Evolutionary conservation across 2,888 invertebrate species (phyloP), one percentile per base, ranked within the genome.

Genomic region (Epinotia ramella): DNA sequence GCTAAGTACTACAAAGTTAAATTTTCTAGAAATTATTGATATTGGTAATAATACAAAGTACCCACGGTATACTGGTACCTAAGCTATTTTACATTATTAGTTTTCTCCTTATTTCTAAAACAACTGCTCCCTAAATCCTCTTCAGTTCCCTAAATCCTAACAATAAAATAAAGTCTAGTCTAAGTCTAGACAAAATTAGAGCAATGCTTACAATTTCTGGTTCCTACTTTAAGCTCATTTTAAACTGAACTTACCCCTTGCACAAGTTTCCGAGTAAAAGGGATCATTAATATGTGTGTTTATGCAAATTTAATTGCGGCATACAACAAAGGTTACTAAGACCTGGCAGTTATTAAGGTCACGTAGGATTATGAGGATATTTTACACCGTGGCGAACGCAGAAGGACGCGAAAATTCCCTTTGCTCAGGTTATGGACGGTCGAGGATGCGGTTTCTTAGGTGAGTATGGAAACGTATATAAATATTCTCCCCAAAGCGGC

Each of bases 281-380:
- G 75, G 60, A 70, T 20, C 65, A 75, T 75, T 75, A 74, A 75
- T 75, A 71, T 66, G 65, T 75, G 74, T 75, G 75, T 75, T 75
- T 75, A 75, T 75, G 75, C 59, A 71, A 75, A 75, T 75, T 75
- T 75, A 71, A 75, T 75, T 75, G 75, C 70, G 53, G 65, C 49
- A 60, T 74, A 69, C 49, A 74, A 75, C 75, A 75, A 75, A 75
- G 66, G 75, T 75, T 71, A 65, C 13, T 40, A 59, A 65, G 60
- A 75, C 70, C 60, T 75, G 69, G 46, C 65, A 59, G 70, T 75
- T 75, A 71, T 75, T 75, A 75, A 75, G 70, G 70, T 66, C 75
- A 16, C 70, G 7, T 44, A 60, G 75, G 75, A 70, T 75, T 71
- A 66, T 24, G 56, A 64, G 20, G 16, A n/a, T 1, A 0, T 40